Evolutionary conservation across 2,888 invertebrate genomes (phyloP), one percentile per base, ranked within the genome.

Genomic region (Vesta saturnalis): DNA sequence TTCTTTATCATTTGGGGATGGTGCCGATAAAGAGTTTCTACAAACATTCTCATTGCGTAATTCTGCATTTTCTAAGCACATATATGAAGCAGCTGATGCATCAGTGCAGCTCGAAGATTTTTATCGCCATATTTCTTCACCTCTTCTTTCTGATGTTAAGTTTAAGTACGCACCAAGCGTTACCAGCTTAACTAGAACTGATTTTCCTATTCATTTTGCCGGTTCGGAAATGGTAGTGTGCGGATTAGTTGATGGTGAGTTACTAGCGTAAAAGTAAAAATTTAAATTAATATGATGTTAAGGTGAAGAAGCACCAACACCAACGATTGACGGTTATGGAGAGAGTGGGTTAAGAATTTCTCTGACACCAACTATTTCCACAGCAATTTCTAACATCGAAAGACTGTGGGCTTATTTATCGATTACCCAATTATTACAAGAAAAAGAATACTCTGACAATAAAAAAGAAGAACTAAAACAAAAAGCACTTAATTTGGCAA

Each of bases 31-130:
- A 74, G 83, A 85, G 19, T 90, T 92, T 80, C 82, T 93, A 18
- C 88, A 89, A 76, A 89, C 88, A 78, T 78, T 93, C 49, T 88
- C 92, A 0, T 83, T 89, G 16, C 87, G 88, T 69, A 92, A 91
- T 82, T 85, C 85, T 22, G 93, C 91, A 2, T 90, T 91, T 81
- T 88, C 90, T 76, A 84, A 91, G 1, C 89, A 89, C 80, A 92
- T 93, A 73, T 92, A 92, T 82, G 91, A 90, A 80, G 90, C 88
- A 14, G 86, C 90, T 0, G 91, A 91, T 79, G 90, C 91, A 0
- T 86, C 88, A 68, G 81, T 89, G 47, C 92, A 92, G 80, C 84
- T 93, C 54, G 84, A 87, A 56, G 87, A 89, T 87, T 92, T 52
- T 19, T 52, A 52, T n/a, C 85, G 85, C 35, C 89, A 91, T 82